Base-by-base conservation (phyloP, 2,113 vertebrate species). In the Plotosus lineatus region DNA sequence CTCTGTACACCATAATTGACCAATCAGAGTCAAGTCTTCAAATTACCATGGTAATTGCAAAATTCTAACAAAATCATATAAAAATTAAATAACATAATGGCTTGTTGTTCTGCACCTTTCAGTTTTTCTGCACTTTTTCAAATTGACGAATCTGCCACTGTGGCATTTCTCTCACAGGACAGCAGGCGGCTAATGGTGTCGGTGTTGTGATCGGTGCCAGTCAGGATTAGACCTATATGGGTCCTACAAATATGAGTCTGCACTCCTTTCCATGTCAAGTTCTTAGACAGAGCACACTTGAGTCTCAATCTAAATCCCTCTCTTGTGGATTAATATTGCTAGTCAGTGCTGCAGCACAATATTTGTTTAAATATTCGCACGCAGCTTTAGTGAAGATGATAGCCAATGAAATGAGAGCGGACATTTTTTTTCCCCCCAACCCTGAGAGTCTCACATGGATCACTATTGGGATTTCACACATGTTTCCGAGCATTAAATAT, bases 401-500 rank as follows among this genome's bases (percentile, higher is more conserved):
- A 21, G 33, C 44, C 69, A 60, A 26, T 48, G n/a, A 72, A 42
- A 72, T n/a, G 46, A 66, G 33, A 71, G 10, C 9, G 44, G 33
- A 8, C 7, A 21, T 2, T 26, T 55, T 15, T 55, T 55, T 68
- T 21, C 33, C 26, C 1, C 12, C 17, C 7, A 28, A 6, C 12
- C 17, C 7, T 40, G 11, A 46, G 71, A 38, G 44, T 65, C n/a
- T 63, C 40, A 40, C n/a, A 63, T 36, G 28, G 40, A 65, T 33
- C 10, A n/a, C 72, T 44, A 9, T 38, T 1, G n/a, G 71, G 28
- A 33, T 81, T 75, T 68, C 60, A 55, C 42, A 56, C 26, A 21
- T 38, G 17, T 66, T 82, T 53, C 36, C 38, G 44, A 48, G 38
- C 36, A 75, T 81, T 81, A 75, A 50, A 75, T 66, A 42, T 75